Evolutionary conservation across 2,797 vertebrate genomes (phyloP).

Genomic region (Oreochromis grahami): DNA sequence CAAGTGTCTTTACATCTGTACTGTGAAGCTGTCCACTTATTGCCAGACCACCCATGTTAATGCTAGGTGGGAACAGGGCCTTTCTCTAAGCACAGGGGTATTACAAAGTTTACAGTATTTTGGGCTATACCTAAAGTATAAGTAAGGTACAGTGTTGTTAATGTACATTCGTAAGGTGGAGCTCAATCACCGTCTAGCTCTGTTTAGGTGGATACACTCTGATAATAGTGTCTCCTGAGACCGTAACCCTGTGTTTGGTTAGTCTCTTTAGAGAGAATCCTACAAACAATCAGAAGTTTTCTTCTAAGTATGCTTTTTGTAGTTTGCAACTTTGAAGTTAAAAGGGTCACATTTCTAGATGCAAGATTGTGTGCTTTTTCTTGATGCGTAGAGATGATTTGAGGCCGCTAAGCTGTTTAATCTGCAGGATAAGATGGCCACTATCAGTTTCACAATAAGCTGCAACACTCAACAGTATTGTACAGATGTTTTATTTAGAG

Average conservation of each 20-base stretch:
- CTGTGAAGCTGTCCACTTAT: background rate
- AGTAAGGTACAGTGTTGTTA: background rate
- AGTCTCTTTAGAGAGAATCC: conserved; percentile 3
- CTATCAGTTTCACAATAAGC: background rate
- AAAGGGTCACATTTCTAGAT: background rate
- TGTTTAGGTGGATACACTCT: conserved; percentile 8
- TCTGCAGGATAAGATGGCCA: background rate
- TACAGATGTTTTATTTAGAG: background rate
- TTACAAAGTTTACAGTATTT: background rate
- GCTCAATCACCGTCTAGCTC: background rate
- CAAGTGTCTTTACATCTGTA: background rate
- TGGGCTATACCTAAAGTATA: background rate
- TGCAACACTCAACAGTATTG: background rate
- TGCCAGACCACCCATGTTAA: background rate
- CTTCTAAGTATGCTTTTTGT: background rate
- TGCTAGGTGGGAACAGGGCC: background rate
- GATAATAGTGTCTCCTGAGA: conserved; percentile 16
- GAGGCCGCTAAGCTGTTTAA: background rate
- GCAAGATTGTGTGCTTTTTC: background rate
- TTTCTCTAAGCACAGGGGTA: background rate
- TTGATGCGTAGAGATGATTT: conserved; percentile 16
- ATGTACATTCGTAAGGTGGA: conserved; percentile 9
- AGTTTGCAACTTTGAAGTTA: conserved; percentile 11
- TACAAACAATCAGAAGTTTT: background rate
- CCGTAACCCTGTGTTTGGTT: background rate